A percentile compares a stretch with the other conserved stretches of the same genome.
phyloP scores from a whole-genome alignment of 64 coral and sea anemone genomes.

The Stichodactyla helianthus region DNA sequence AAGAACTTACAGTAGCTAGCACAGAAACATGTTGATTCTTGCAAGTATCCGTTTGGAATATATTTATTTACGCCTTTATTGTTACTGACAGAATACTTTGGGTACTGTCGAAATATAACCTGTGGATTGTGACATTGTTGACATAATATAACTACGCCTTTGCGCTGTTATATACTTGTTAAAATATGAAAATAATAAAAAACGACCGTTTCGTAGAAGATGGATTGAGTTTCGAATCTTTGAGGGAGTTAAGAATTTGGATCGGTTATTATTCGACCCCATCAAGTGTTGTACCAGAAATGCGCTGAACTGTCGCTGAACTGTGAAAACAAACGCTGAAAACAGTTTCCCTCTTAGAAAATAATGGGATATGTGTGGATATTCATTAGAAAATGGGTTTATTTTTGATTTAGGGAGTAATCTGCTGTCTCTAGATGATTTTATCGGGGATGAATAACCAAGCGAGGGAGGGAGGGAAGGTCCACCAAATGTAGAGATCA shows the following conservation, averaged over 20 bases:
- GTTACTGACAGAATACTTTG: not conserved
- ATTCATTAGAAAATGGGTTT: not conserved
- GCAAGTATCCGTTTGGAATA: not conserved
- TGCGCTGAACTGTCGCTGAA: not conserved
- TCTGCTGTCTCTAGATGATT: not conserved
- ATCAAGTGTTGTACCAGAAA: not conserved
- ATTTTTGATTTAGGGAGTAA: not conserved
- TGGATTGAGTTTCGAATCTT: not conserved
- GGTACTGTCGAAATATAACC: not conserved
- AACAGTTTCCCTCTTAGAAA: not conserved
- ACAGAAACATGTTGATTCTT: not conserved
- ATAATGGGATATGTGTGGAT: not conserved
- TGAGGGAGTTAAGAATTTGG: not conserved
- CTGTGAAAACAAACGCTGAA: not conserved
- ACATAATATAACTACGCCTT: not conserved
- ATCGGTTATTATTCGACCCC: not conserved
- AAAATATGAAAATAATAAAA: not conserved
- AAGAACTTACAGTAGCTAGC: not conserved
- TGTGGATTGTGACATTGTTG: not conserved
- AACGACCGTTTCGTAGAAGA: not conserved
- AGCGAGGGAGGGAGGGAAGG: not conserved
- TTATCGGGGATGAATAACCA: not conserved
- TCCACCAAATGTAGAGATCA: not conserved
- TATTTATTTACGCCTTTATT: not conserved
- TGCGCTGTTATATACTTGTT: not conserved